Evolutionary conservation across 35 echinoderm and acorn worm genomes (phyloP).

Genomic region (Amphiura filiformis): DNA sequence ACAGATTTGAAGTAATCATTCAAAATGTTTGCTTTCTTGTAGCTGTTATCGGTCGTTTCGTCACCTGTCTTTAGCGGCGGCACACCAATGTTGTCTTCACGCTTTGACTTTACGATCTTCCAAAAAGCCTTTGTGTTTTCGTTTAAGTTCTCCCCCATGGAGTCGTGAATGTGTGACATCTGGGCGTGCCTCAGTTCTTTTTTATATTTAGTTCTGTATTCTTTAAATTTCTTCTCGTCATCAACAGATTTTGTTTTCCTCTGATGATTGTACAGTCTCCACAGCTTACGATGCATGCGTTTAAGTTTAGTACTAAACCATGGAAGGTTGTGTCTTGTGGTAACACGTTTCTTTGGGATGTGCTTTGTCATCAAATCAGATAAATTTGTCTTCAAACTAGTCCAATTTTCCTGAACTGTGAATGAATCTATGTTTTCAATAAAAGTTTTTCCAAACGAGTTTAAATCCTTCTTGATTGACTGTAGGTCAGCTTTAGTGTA

Average conservation of each 20-base stretch:
- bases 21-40: conserved; percentile 4
- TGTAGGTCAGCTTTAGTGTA: neutral
- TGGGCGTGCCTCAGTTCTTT: neutral
- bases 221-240: neutral
- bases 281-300: neutral
- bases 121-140: conserved; percentile 33
- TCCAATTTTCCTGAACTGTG: neutral
- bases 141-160: neutral
- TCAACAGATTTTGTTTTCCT: neutral
- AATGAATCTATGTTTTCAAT: neutral
- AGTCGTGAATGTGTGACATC: neutral
- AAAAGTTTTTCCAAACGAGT: neutral
- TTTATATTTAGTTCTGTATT: neutral
- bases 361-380: neutral
- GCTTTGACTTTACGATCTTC: conserved; percentile 1
- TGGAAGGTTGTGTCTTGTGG: conserved; percentile 2
- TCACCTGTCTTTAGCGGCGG: neutral
- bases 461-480: neutral
- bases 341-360: conserved; percentile 17
- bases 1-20: conserved; percentile 16
- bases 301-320: conserved; percentile 15
- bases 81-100: neutral
- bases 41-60: neutral
- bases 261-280: conserved; percentile 1
- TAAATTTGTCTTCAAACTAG: neutral